Conservation (phyloP, 2,113 vertebrate genomes). For the Muscicapa adusta region DNA sequence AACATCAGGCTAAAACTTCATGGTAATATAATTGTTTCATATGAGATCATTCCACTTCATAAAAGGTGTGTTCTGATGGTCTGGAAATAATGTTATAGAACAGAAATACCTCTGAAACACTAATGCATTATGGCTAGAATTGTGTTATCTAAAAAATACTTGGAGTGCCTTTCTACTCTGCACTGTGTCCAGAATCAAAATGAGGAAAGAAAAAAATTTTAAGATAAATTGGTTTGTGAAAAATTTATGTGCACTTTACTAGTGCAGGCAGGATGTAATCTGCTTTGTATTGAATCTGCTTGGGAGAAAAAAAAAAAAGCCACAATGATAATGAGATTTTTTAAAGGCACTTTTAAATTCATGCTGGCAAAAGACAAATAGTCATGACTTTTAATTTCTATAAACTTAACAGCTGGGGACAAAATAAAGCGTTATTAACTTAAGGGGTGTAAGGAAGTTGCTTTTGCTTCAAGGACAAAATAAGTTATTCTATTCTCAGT, state of each 20-base stretch:
- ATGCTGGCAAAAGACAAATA: constrained; percentile 79
- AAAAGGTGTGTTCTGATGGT: constrained; percentile 19
- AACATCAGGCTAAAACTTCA: background rate
- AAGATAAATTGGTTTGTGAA: constrained; percentile 81
- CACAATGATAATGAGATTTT: constrained; percentile 78
- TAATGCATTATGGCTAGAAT: constrained; percentile 4
- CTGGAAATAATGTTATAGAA: constrained; percentile 9
- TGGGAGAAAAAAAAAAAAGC: constrained; percentile 8
- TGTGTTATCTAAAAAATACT: constrained; percentile 61
- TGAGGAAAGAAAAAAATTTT: constrained; percentile 72
- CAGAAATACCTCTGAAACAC: constrained; percentile 22
- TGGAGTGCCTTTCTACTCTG: constrained; percentile 58
- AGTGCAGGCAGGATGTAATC: constrained; percentile 75
- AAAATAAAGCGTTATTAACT: constrained; percentile 76
- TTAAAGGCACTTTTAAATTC: constrained; percentile 78
- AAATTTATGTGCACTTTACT: constrained; percentile 79
- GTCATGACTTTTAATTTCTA: constrained; percentile 79
- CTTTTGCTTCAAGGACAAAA: constrained; percentile 71
- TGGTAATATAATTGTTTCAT: constrained; percentile 4
- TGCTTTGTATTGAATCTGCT: constrained; percentile 77
- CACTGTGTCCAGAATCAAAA: constrained; percentile 69
- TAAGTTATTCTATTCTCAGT: constrained; percentile 53
- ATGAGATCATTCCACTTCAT: constrained; percentile 24
- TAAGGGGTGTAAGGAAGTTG: constrained; percentile 64
- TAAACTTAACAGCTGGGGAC: constrained; percentile 72